These are phyloP conservation scores for Ditula angustiorana DNA, from an alignment of 2,888 invertebrate species.

Conservation along the genomic window DNA sequence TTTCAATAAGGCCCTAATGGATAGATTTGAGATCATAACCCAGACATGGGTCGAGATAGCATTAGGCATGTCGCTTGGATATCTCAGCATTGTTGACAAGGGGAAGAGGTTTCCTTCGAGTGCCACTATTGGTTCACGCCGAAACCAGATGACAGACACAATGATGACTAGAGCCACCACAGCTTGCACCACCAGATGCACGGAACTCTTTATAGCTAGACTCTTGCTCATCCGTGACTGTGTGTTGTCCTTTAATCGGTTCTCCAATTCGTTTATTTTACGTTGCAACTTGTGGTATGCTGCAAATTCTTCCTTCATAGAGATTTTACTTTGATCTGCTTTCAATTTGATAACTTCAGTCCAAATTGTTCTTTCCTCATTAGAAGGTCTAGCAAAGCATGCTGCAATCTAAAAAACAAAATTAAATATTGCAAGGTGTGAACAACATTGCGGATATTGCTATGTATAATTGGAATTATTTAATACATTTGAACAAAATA, in stretches of 20 bases:
- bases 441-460: too few relatives aligned
- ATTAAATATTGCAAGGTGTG: background rate
- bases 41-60: conserved; percentile 78
- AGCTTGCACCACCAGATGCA: conserved; percentile 67
- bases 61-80: conserved; percentile 75
- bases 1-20: conserved; percentile 71
- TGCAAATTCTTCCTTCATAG: conserved; percentile 86
- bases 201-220: conserved; percentile 69
- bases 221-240: conserved; percentile 70
- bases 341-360: conserved; percentile 72
- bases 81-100: conserved; percentile 68
- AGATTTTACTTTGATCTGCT: conserved; percentile 76
- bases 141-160: conserved; percentile 73
- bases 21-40: conserved; percentile 77
- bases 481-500: background rate
- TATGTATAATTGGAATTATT: background rate
- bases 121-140: conserved; percentile 74
- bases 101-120: conserved; percentile 74
- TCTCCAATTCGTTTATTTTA: conserved; percentile 83
- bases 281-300: conserved; percentile 86
- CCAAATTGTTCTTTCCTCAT: conserved; percentile 72
- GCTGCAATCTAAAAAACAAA: conserved; percentile 75
- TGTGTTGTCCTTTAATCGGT: conserved; percentile 70
- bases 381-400: conserved; percentile 76
- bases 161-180: conserved; percentile 64